phyloP scores from a whole-genome alignment of 2,888 invertebrate species.

The Hoplodrina blanda region DNA sequence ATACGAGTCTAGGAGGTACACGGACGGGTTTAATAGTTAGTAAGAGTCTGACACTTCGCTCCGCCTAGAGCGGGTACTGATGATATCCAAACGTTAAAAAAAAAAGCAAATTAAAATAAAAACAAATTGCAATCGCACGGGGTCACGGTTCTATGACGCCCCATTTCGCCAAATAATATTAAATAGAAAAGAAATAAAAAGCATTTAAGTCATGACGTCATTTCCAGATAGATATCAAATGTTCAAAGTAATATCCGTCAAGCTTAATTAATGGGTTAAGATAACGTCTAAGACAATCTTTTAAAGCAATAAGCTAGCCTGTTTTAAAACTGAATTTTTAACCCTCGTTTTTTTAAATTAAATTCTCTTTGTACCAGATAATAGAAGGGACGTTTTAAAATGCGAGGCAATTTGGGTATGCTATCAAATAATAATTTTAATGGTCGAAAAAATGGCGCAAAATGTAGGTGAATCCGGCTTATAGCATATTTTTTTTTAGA shows the following conservation, averaged over 20 bases:
- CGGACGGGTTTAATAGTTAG: no score
- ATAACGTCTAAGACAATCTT: constrained; percentile 33
- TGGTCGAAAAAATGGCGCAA: constrained; percentile 28
- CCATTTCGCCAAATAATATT: no score
- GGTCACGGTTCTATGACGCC: no score
- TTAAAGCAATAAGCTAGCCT: constrained; percentile 12
- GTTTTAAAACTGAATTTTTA: constrained; percentile 24
- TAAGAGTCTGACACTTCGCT: no score
- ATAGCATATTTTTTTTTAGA: neutral
- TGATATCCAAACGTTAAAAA: no score
- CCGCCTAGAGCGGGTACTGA: no score
- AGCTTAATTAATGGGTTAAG: constrained; percentile 36
- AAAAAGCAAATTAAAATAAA: no score
- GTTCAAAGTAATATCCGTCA: constrained; percentile 38
- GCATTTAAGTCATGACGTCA: neutral
- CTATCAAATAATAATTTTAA: constrained; percentile 34
- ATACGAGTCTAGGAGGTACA: no score
- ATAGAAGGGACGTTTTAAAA: constrained; percentile 4
- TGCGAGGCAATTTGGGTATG: constrained; percentile 30
- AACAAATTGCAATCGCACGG: no score
- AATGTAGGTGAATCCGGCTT: constrained; percentile 15
- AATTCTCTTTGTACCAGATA: constrained; percentile 4
- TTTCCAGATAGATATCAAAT: constrained; percentile 20
- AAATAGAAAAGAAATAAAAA: constrained; percentile 17
- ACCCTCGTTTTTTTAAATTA: constrained; percentile 10